Conservation (phyloP, 2,113 vertebrate species). For the Prunella himalayana region DNA sequence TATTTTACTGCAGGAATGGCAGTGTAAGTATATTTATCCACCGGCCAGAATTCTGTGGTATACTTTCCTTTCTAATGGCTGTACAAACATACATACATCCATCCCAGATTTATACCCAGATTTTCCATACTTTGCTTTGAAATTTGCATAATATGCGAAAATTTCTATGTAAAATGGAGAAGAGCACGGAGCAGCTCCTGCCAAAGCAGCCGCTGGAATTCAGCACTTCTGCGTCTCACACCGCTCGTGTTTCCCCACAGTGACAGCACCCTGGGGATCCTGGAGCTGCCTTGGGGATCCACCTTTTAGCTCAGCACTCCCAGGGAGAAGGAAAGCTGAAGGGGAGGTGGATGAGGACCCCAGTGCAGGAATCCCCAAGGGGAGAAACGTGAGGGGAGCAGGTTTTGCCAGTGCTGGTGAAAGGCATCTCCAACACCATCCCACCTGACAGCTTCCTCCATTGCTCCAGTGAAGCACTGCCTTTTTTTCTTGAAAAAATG, state of each 20-base stretch:
- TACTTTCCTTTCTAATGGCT: neutral
- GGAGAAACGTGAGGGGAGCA: neutral
- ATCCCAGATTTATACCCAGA: conserved; percentile 6
- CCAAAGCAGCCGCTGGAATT: neutral
- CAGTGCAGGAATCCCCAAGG: neutral
- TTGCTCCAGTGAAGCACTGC: neutral
- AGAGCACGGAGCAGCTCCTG: neutral
- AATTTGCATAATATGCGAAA: conserved; percentile 38
- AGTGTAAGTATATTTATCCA: neutral
- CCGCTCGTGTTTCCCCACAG: neutral
- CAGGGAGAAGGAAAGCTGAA: neutral
- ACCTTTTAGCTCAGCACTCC: neutral
- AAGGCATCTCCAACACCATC: neutral
- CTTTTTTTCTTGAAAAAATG: neutral
- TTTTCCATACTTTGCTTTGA: neutral
- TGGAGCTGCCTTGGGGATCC: neutral
- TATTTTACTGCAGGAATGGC: neutral
- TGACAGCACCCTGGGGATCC: neutral
- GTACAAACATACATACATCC: neutral
- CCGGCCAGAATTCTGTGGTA: neutral
- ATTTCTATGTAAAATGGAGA: neutral
- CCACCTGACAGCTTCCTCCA: neutral
- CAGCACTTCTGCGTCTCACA: neutral
- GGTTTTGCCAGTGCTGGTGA: neutral
- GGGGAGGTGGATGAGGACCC: neutral